Base-by-base conservation (phyloP, 2,888 invertebrate species). In the Pyrrhosoma nymphula region DNA sequence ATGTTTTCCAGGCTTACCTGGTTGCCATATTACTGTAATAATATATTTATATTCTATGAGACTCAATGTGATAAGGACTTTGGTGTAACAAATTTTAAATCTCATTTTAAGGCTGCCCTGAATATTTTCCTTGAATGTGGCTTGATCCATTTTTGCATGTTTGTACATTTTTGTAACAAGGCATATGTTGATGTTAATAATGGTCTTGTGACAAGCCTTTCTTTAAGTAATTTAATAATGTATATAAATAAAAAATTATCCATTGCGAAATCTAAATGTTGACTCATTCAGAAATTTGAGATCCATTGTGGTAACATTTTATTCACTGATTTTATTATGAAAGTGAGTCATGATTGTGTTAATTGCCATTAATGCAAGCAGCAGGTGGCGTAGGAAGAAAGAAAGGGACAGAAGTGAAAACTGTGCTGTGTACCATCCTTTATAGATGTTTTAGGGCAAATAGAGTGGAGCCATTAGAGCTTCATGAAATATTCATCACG, bases 181-280 rank as follows among this genome's bases (percentile, higher is more conserved):
- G 82, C 82, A 82, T 82, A 82, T 82, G 82, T 82, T 82, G 82
- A 82, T 82, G 82, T 82, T 82, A 35, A 82, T 82, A 82, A 82
- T 82, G 35, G 82, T 82, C 82, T 82, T 82, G 82, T 82, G 82
- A 26, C 82, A 82, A 82, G 82, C 82, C 35, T 82, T 82, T 82
- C 82, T 82, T 82, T 23, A 82, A 82, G 82, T 82, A 82, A 82
- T 82, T 82, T 82, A 82, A 82, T 82, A 82, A 18, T 82, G 82
- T 82, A 82, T 82, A 35, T 82, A 82, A 82, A 82, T 82, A 82
- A 82, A 82, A 82, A 8, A 82, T 82, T 82, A 82, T 82, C 35
- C 30, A 82, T 82, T 82, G 30, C 35, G 30, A 35, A 69, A 35
- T 82, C 14, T 82, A 35, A 35, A 82, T 35, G 35, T 26, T 82